Conservation (phyloP, 2,888 invertebrate genomes). For the Boloria euphrosyne region DNA sequence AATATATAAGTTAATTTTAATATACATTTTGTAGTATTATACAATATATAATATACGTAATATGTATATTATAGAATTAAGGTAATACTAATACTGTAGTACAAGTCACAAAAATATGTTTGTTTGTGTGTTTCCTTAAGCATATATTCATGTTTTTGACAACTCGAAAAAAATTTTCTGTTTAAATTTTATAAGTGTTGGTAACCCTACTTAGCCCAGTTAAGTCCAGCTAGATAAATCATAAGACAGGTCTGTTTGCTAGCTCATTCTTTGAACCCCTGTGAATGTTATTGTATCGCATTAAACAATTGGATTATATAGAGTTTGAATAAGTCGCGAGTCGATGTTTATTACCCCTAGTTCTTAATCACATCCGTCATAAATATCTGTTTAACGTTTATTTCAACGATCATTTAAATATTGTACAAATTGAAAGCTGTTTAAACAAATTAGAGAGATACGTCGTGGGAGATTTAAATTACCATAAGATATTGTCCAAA, state of each 20-base stretch:
- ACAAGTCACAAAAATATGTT: too few species aligned
- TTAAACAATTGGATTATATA: conserved; percentile 19
- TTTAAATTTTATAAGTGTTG: neutral
- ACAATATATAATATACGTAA: too few species aligned
- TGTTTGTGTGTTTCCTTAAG: too few species aligned
- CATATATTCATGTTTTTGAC: too few species aligned
- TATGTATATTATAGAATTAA: too few species aligned
- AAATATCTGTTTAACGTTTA: neutral
- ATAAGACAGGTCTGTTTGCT: conserved; percentile 53
- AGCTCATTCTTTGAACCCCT: conserved; percentile 48
- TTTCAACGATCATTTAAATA: neutral
- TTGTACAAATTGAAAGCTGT: too few species aligned
- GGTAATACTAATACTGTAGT: too few species aligned
- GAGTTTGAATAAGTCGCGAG: neutral
- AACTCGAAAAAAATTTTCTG: neutral
- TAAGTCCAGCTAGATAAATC: conserved; percentile 46
- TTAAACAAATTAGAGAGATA: too few species aligned
- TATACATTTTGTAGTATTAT: too few species aligned
- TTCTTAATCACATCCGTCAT: neutral
- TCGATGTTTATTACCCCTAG: neutral
- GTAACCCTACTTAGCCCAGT: conserved; percentile 26
- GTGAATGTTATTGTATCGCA: conserved; percentile 23
- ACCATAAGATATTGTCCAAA: too few species aligned
- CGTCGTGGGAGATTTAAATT: too few species aligned
- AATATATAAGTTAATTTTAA: too few species aligned